Evolutionary conservation across 2,113 vertebrate species (phyloP), one percentile per base, ranked within the genome.

Genomic region (Capra hircus): DNA sequence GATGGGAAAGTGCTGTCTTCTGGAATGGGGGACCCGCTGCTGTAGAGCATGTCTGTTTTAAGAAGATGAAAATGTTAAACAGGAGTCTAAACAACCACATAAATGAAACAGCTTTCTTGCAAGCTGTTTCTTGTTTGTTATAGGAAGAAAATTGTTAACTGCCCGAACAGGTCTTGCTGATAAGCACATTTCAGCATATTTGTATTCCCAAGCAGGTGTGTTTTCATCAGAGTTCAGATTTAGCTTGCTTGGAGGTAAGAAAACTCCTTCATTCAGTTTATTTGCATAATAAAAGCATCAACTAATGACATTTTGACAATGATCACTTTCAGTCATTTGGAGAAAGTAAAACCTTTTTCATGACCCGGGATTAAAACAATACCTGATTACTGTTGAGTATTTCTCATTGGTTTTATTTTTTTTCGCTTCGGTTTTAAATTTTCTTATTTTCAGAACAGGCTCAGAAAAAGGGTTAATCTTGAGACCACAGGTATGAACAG

Each of bases 401-500:
- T 96, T 94, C 64, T 86, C 21, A 92, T 87, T 96, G 91, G 40
- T 92, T 94, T 96, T 82, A 43, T 77, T 27, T 77, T 77, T 93
- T 93, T 96, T 94, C 43, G 71, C 17, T 95, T 89, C 88, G 88
- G 40, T 92, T 94, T 96, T 90, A 81, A 94, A 60, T 77, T 93
- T 30, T 55, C 36, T 71, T 3, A 6, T 96, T 98, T 82, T 89
- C 59, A 96, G 81, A 95, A 86, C 74, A 5, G 14, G 27, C 92
- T 94, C 36, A 87, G 27, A 25, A 90, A 92, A 91, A 90, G 98
- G 98, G 99, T 99, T 99, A 98, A 92, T 45, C 33, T 60, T 95
- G 97, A 98, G 97, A 93, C 97, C 98, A 64, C 99, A 99, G 98
- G 99, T 99, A 98, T 48, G 97, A 98, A 97, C 99, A 99, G 98